These are phyloP conservation scores for Aramus guarauna DNA, from an alignment of 2,113 vertebrate genomes.

Conservation along the genomic window DNA sequence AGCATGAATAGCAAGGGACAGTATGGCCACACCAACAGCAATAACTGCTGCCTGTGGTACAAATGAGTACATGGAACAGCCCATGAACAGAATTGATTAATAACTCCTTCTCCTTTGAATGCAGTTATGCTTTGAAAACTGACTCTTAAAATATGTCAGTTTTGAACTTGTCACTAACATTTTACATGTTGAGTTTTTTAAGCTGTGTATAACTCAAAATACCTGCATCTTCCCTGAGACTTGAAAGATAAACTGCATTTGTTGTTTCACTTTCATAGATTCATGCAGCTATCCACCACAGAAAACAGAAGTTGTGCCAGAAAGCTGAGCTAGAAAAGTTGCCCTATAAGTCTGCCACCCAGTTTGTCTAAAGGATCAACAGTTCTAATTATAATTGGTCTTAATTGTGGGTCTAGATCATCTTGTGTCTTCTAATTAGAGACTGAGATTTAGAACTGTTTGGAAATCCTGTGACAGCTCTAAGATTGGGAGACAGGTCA, in stretches of 20 bases:
- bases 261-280: neutral
- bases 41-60: neutral
- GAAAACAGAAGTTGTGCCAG: neutral
- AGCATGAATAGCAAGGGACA: neutral
- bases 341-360: neutral
- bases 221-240: neutral
- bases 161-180: neutral
- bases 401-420: neutral
- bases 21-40: neutral
- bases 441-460: neutral
- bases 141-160: neutral
- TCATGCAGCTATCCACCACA: neutral
- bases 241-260: neutral
- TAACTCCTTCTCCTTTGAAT: neutral
- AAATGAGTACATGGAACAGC: neutral
- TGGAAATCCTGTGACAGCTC: neutral
- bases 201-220: neutral
- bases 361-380: neutral
- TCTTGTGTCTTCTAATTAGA: neutral
- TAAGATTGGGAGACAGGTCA: neutral
- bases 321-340: neutral
- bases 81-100: neutral
- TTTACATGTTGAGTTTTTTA: neutral
- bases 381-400: neutral
- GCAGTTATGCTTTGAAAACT: neutral